Conservation (phyloP, 2,888 invertebrate genomes). For the Drosophila parthenogenetica region DNA sequence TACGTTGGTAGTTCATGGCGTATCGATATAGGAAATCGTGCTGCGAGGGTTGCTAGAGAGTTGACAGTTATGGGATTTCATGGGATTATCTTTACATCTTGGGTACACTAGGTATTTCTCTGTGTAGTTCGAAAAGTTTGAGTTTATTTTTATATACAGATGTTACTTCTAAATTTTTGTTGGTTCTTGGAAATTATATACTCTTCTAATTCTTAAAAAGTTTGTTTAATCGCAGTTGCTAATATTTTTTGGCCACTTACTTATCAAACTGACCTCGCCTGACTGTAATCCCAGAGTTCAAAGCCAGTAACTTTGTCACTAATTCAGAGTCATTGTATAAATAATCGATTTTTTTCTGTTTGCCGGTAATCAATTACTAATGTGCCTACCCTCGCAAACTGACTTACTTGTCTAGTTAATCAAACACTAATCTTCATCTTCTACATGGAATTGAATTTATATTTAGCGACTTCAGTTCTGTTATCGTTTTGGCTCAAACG, state of each 20-base stretch:
- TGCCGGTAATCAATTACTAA: not conserved
- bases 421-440: not conserved
- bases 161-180: not conserved
- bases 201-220: too few relatives aligned
- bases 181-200: not conserved
- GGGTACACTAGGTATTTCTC: not conserved
- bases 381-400: not conserved
- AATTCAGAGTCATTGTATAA: not conserved
- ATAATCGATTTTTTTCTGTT: not conserved
- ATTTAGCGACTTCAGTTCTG: too few relatives aligned
- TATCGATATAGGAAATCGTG: constrained; percentile 1
- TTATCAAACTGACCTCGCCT: not conserved
- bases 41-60: constrained; percentile 1
- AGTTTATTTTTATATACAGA: not conserved
- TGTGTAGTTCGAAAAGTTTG: not conserved
- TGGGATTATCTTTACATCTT: not conserved
- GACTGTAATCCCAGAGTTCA: not conserved
- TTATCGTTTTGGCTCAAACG: not conserved
- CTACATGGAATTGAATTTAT: not conserved
- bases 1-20: constrained; percentile 1
- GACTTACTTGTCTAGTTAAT: not conserved
- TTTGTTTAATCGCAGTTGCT: not conserved
- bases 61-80: not conserved
- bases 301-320: not conserved
- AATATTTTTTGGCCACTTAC: not conserved